Percentiles rank a stretch among this genome's conserved stretches.
Conservation (phyloP, 2,797 vertebrate species). For the Tapirus indicus region DNA sequence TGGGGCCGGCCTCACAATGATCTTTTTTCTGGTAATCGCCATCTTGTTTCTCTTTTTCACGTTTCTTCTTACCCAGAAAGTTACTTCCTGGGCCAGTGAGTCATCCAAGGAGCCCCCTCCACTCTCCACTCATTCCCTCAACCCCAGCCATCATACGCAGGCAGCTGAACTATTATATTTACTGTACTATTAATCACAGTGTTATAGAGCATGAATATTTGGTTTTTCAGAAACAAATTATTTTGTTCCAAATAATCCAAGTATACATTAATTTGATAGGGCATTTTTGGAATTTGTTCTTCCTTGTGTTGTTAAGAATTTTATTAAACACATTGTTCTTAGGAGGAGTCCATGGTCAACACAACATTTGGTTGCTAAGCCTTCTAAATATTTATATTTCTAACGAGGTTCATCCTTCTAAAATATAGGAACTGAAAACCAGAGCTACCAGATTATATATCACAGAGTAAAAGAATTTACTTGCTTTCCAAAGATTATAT, state of each 20-base stretch:
- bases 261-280: conserved; percentile 28
- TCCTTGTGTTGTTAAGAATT: conserved; percentile 41
- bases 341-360: conserved; percentile 43
- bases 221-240: conserved; percentile 16
- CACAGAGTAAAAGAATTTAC: conserved; percentile 21
- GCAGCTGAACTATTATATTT: not conserved
- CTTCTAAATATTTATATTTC: conserved; percentile 80
- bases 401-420: conserved; percentile 44
- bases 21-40: not conserved
- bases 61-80: not conserved
- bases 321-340: conserved; percentile 68
- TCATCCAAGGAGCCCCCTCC: not conserved
- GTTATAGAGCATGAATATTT: not conserved
- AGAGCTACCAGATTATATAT: conserved; percentile 50
- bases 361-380: conserved; percentile 81
- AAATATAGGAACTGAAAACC: conserved; percentile 73
- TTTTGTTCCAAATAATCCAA: conserved; percentile 61
- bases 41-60: not conserved
- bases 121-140: not conserved
- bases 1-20: too few species aligned
- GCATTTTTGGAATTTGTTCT: conserved; percentile 39
- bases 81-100: not conserved
- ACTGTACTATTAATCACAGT: not conserved
- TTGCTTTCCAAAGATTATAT: conserved; percentile 52
- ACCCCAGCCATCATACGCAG: not conserved